These are phyloP conservation scores for Patella ulyssiponensis DNA, from an alignment of 2,888 invertebrate genomes.

Conservation along the genomic window DNA sequence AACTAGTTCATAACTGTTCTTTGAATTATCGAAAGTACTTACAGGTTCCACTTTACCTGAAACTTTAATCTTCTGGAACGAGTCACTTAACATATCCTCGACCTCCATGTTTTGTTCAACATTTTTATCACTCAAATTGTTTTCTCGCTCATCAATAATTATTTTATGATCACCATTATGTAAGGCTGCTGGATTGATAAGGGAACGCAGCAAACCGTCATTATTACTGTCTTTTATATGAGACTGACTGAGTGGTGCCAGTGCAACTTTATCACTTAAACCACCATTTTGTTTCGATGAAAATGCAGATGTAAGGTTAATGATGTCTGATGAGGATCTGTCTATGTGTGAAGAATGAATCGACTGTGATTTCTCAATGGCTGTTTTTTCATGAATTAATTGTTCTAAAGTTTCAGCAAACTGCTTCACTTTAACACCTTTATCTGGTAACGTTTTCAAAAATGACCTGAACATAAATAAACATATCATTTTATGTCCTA, in stretches of 20 bases:
- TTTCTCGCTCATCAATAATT: not conserved
- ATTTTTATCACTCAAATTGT: not conserved
- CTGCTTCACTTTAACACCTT: conserved; percentile 22
- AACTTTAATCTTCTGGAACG: not conserved
- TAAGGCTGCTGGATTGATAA: not conserved
- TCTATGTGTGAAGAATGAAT: not conserved
- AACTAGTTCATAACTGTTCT: conserved; percentile 22
- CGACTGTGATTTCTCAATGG: not conserved
- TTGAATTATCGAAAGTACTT: not conserved
- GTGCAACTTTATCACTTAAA: not conserved
- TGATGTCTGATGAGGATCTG: not conserved
- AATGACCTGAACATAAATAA: conserved; percentile 14
- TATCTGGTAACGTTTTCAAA: conserved; percentile 18
- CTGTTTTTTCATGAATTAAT: conserved; percentile 15
- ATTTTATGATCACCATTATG: not conserved
- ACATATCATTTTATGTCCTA: not conserved
- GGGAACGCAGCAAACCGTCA: not conserved
- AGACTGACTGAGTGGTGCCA: not conserved
- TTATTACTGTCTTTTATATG: too few species aligned
- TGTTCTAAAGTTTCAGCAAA: conserved; percentile 17
- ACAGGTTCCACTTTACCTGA: not conserved
- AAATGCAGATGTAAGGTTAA: not conserved
- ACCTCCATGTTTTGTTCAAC: not conserved
- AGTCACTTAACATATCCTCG: not conserved
- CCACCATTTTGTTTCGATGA: not conserved